Conservation (phyloP, 2,888 invertebrate genomes). For the Apamea anceps region DNA sequence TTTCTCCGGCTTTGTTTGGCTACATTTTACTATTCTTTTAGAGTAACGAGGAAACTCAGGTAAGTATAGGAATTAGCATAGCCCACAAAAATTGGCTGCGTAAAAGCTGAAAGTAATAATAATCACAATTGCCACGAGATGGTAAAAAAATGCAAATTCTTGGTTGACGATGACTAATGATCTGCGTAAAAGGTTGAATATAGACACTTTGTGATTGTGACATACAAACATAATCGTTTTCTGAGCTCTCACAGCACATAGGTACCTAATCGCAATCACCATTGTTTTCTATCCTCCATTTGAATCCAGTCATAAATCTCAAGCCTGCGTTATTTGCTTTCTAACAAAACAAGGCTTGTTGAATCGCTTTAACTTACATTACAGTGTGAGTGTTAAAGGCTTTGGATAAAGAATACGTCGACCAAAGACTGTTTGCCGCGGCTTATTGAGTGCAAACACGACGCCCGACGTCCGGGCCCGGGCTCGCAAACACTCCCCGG, state of each 20-base stretch:
- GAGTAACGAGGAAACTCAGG: slow-evolving; percentile 12
- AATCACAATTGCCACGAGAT: slow-evolving; percentile 5
- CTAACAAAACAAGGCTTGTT: slow-evolving; percentile 52
- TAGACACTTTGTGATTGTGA: slow-evolving; percentile 22
- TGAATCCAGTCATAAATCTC: slow-evolving; percentile 36
- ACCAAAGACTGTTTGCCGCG: slow-evolving; percentile 76
- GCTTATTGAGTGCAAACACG: slow-evolving; percentile 84
- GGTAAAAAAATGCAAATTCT: slow-evolving; percentile 29
- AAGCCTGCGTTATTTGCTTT: slow-evolving; percentile 37
- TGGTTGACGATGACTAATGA: slow-evolving; percentile 53
- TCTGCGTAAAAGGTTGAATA: slow-evolving; percentile 23
- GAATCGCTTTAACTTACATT: slow-evolving; percentile 58
- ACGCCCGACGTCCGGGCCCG: slow-evolving; percentile 59
- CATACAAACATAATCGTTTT: slow-evolving; percentile 28
- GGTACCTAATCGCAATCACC: slow-evolving; percentile 24
- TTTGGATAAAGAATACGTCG: slow-evolving; percentile 72
- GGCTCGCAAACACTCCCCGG: slow-evolving; percentile 68
- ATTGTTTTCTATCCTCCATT: slow-evolving; percentile 45
- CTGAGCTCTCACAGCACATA: slow-evolving; percentile 29
- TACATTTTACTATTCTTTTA: slow-evolving; percentile 34
- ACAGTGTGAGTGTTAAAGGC: slow-evolving; percentile 62
- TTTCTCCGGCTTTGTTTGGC: slow-evolving; percentile 54
- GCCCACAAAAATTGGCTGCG: background rate
- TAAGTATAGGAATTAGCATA: slow-evolving; percentile 8
- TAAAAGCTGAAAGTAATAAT: slow-evolving; percentile 10